phyloP scores from a whole-genome alignment of 1,140 invertebrate genomes.

The Aphelenchoides avenae region DNA sequence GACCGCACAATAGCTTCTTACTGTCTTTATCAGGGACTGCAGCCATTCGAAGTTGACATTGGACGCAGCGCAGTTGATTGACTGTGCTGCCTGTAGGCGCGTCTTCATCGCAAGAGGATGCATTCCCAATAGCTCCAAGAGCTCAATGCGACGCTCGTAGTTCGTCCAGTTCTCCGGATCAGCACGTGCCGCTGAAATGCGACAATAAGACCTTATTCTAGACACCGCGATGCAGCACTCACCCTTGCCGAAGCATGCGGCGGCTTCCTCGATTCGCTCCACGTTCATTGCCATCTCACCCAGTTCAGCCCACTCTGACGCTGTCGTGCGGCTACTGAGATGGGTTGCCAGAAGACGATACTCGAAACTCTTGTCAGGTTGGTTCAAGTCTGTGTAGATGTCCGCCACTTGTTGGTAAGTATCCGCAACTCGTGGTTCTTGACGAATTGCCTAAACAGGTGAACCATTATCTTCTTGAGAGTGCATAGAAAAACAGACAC shows the following conservation, averaged over 20 bases:
- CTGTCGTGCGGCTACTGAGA: slow-evolving; percentile 39
- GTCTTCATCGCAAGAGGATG: slow-evolving; percentile 49
- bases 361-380: slow-evolving; percentile 46
- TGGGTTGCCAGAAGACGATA: slow-evolving; percentile 50
- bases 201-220: slow-evolving; percentile 15
- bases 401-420: slow-evolving; percentile 51
- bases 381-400: slow-evolving; percentile 42
- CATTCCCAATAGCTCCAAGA: slow-evolving; percentile 44
- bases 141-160: slow-evolving; percentile 54
- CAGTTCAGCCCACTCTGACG: slow-evolving; percentile 51
- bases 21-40: slow-evolving; percentile 46
- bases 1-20: slow-evolving; percentile 15
- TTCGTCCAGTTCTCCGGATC: slow-evolving; percentile 52
- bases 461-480: neutral
- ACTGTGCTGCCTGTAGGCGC: slow-evolving; percentile 47
- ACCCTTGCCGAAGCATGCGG: slow-evolving; percentile 54
- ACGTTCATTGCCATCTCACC: slow-evolving; percentile 44
- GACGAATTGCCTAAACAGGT: slow-evolving; percentile 40
- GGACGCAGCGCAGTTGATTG: slow-evolving; percentile 38
- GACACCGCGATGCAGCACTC: neutral
- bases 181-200: slow-evolving; percentile 39
- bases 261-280: slow-evolving; percentile 45
- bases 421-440: slow-evolving; percentile 50
- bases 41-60: slow-evolving; percentile 48
- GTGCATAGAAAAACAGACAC: slow-evolving; percentile 13